These are phyloP conservation scores for Aphis gossypii DNA, from an alignment of 1,140 invertebrate genomes.

Conservation along the genomic window DNA sequence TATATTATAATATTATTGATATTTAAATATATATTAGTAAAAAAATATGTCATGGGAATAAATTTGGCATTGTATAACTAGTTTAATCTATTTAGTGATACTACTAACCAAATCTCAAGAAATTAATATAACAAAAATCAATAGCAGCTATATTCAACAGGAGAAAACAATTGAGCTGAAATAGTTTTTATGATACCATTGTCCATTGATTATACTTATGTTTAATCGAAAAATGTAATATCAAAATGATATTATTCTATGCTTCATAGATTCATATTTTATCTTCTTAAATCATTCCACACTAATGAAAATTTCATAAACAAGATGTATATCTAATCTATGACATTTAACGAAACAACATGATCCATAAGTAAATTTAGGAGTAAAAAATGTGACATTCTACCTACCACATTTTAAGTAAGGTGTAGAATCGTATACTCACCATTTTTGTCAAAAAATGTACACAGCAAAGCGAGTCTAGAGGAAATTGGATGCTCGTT, in stretches of 20 bases:
- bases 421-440: background rate
- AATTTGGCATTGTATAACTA: background rate
- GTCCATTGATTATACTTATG: background rate
- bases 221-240: background rate
- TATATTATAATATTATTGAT: too few relatives aligned
- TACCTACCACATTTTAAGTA: background rate
- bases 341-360: background rate
- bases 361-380: background rate
- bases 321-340: background rate
- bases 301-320: background rate
- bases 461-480: background rate
- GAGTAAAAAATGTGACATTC: background rate
- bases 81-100: too few relatives aligned
- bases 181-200: background rate
- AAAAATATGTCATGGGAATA: background rate
- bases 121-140: too few relatives aligned
- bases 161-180: background rate
- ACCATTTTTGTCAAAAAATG: background rate
- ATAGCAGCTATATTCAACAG: background rate
- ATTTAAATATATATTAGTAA: too few relatives aligned
- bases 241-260: background rate
- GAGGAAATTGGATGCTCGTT: background rate
- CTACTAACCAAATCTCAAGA: too few relatives aligned
- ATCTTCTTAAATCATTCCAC: background rate
- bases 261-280: background rate